Base-by-base conservation (phyloP, 2,888 invertebrate species). In the Camponotus fellah region DNA sequence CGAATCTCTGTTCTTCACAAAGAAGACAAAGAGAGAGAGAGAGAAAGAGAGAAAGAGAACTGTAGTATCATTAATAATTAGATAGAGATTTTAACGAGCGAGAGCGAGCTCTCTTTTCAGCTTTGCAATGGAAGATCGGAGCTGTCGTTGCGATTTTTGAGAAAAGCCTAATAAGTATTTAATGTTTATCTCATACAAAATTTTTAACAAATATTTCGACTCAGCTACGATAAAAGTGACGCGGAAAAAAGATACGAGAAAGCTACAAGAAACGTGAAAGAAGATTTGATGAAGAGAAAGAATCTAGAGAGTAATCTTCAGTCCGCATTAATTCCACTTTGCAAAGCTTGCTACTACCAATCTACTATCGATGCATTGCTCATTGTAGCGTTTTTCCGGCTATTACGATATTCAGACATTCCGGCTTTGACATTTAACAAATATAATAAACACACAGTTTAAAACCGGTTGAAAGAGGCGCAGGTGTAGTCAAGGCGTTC, bases 341-440 rank as follows among this genome's bases (percentile, higher is more conserved):
- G n/a, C 53, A 75, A 46, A 66, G 46, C 3, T 49, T 21, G 64
- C 37, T 9, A 32, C 49, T 26, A 26, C 12, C 21, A 76, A 64
- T 64, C 17, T 46, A 46, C 2, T 43, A 65, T 56, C 34, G 53
- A 34, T 40, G 40, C 76, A 32, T 26, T 5, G 26, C 6, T 53
- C 10, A 40, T 65, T 53, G 34, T 75, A 26, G 53, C 56, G 21
- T 68, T 77, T 79, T 79, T 68, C 58, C 68, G 68, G 68, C 49
- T 68, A n/a, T 68, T 34, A 49, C 46, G 17, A 66, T 32, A 56
- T 37, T 58, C 43, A 32, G 37, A 26, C 65, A 65, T 79, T 40
- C 34, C 79, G 65, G 56, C 83, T 74, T 62, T 85, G 81, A 71
- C 86, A 85, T 87, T 86, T 87, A 71, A 82, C 84, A 83, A 83